Evolutionary conservation across 2,113 vertebrate genomes (phyloP).

Genomic region (Pluvialis apricaria): DNA sequence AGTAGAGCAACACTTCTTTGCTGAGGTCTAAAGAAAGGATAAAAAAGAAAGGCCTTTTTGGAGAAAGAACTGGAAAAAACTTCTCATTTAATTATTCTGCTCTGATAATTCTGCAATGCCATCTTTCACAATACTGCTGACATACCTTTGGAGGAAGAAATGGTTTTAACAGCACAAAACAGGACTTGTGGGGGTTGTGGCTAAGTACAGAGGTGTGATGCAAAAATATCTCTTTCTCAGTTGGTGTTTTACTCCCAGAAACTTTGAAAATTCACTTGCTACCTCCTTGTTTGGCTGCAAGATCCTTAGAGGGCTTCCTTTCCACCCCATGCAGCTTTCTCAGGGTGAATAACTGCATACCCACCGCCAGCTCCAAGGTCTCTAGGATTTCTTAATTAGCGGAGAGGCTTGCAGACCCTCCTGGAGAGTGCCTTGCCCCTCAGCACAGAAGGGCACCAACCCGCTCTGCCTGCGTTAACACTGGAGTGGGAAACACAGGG

Average conservation of each 20-base stretch:
- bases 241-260: background rate
- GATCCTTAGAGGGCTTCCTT: background rate
- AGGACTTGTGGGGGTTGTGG: background rate
- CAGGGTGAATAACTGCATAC: background rate
- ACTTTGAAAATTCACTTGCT: background rate
- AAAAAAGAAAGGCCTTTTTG: background rate
- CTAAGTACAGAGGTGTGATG: background rate
- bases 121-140: background rate
- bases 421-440: background rate
- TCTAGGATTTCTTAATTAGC: background rate
- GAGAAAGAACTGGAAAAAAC: background rate
- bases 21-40: background rate
- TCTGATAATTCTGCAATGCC: background rate
- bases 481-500: background rate
- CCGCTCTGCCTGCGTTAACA: background rate
- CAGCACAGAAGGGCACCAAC: background rate
- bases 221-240: background rate
- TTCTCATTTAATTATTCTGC: background rate
- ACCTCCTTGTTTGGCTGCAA: background rate
- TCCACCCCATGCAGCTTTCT: rapidly evolving
- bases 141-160: background rate
- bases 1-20: background rate
- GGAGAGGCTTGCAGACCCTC: background rate
- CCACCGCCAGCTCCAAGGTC: background rate
- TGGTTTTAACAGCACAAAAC: background rate